phyloP scores from a whole-genome alignment of 2,888 invertebrate genomes.

The Amblyteles armatorius region DNA sequence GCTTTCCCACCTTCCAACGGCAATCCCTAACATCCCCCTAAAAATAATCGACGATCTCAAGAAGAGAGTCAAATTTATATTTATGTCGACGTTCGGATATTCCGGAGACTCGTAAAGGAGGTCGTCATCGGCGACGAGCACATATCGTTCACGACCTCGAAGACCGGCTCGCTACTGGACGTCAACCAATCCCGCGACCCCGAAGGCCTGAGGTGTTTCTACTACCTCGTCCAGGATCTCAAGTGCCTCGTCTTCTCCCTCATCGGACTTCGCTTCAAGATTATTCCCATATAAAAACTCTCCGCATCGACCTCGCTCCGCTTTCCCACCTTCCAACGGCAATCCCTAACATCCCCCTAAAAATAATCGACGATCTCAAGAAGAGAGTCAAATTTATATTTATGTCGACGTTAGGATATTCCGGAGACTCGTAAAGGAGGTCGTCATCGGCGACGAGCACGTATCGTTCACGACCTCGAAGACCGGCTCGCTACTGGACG shows the following conservation, averaged over 20 bases:
- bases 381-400: constrained; percentile 21
- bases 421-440: too few relatives aligned
- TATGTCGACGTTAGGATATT: constrained; percentile 19
- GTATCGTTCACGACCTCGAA: constrained; percentile 99
- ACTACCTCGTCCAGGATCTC: constrained; percentile 99
- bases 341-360: neutral
- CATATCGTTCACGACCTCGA: constrained; percentile 99
- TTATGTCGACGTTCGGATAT: constrained; percentile 26
- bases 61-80: constrained; percentile 12
- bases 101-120: too few relatives aligned
- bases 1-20: neutral
- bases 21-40: neutral
- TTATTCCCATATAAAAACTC: constrained; percentile 96
- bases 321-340: neutral
- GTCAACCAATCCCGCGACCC: constrained; percentile 99
- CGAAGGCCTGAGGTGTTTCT: constrained; percentile 98
- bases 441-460: constrained; percentile 99
- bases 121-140: constrained; percentile 99
- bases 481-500: constrained; percentile 99
- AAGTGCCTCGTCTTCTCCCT: constrained; percentile 99
- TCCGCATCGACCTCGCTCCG: neutral
- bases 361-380: neutral
- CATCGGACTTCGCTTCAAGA: constrained; percentile 99
- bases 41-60: neutral
- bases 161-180: constrained; percentile 99